Conservation (phyloP, 2,888 invertebrate genomes). For the Idaea straminata region DNA sequence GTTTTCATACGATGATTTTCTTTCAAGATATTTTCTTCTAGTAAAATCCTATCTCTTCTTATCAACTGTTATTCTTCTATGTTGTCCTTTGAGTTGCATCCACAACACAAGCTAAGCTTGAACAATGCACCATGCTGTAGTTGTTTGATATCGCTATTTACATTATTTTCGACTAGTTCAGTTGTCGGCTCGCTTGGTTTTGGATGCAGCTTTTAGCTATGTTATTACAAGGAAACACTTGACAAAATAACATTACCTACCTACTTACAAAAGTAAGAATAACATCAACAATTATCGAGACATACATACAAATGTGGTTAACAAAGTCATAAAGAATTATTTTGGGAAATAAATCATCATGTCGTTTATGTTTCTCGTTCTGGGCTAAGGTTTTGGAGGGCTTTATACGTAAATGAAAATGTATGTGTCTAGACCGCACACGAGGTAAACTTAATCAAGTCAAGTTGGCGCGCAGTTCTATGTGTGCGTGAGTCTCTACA, state of each 20-base stretch:
- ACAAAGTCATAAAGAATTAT: not conserved
- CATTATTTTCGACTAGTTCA: slow-evolving; percentile 21
- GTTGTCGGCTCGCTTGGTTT: slow-evolving; percentile 48
- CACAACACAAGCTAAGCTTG: slow-evolving; percentile 36
- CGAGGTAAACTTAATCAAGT: not conserved
- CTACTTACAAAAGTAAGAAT: not conserved
- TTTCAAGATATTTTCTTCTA: not conserved
- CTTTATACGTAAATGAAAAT: not conserved
- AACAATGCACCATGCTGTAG: slow-evolving; percentile 42
- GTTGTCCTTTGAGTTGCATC: slow-evolving; percentile 4
- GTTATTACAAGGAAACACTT: not conserved
- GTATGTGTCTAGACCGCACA: not conserved
- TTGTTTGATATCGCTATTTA: slow-evolving; percentile 19
- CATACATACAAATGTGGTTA: not conserved
- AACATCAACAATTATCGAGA: not conserved
- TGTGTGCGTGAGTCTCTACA: too few relatives aligned
- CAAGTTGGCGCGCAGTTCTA: too few relatives aligned
- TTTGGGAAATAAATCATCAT: not conserved
- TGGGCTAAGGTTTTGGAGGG: slow-evolving; percentile 12
- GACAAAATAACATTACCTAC: not conserved
- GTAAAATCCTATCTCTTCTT: not conserved
- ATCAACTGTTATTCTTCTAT: slow-evolving; percentile 1
- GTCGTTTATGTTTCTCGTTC: slow-evolving; percentile 9
- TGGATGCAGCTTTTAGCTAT: slow-evolving; percentile 14
- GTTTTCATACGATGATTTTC: not conserved